Evolutionary conservation across 1,140 invertebrate species (phyloP).

Genomic region (Sarcophaga peregrina): DNA sequence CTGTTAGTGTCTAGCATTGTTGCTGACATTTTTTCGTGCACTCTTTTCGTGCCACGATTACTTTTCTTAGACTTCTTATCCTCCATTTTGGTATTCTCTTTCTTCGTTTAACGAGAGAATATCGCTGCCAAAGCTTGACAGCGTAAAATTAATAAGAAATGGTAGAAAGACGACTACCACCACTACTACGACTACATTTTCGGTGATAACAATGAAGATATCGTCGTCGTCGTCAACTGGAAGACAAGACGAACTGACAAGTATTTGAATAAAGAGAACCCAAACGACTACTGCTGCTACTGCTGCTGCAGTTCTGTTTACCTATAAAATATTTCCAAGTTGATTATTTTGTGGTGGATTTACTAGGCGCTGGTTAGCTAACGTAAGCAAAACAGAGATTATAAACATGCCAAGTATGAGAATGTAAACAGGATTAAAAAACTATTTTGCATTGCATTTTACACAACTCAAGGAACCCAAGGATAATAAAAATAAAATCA

Average conservation of each 20-base stretch:
- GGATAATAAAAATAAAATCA: too few relatives aligned
- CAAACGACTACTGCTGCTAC: too few relatives aligned
- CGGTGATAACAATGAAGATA: background rate
- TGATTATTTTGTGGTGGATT: background rate
- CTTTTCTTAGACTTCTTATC: background rate
- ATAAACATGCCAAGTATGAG: slow-evolving; percentile 16
- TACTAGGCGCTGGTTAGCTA: background rate
- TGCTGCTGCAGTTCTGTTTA: background rate
- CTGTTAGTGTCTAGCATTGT: too few relatives aligned
- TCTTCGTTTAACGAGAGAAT: background rate
- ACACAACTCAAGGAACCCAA: too few relatives aligned
- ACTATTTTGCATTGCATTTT: background rate
- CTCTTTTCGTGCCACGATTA: too few relatives aligned
- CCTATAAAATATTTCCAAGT: background rate
- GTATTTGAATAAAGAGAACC: background rate
- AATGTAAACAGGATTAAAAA: slow-evolving; percentile 1
- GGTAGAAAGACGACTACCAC: background rate
- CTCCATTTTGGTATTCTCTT: background rate
- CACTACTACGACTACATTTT: background rate
- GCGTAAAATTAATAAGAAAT: slow-evolving; percentile 40
- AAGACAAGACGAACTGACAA: background rate
- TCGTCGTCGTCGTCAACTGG: background rate
- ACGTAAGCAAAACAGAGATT: background rate
- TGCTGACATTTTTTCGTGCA: too few relatives aligned
- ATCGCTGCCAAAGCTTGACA: slow-evolving; percentile 25